phyloP scores from a whole-genome alignment of 2,888 invertebrate species.

The Pelosia muscerda region DNA sequence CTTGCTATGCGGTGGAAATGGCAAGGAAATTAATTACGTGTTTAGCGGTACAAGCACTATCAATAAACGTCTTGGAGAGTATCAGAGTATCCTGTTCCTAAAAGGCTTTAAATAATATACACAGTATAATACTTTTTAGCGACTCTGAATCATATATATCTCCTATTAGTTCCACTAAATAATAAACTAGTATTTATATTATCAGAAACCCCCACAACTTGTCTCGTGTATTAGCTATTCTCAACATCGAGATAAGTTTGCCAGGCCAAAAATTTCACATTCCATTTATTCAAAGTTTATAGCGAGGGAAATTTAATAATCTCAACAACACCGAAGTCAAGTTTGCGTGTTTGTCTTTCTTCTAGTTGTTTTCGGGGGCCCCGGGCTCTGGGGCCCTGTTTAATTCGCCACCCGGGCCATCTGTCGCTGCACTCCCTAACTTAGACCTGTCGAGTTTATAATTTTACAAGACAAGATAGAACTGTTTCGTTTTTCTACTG shows the following conservation, averaged over 20 bases:
- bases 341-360: constrained; percentile 72
- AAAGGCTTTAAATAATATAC: too few relatives aligned
- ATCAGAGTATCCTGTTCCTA: too few relatives aligned
- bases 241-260: constrained; percentile 46
- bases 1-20: too few relatives aligned
- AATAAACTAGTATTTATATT: neutral
- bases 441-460: constrained; percentile 69
- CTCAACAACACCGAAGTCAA: constrained; percentile 66
- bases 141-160: too few relatives aligned
- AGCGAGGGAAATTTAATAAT: constrained; percentile 69
- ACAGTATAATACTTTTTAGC: neutral
- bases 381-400: constrained; percentile 37
- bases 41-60: too few relatives aligned
- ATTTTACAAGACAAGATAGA: constrained; percentile 58
- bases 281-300: constrained; percentile 68
- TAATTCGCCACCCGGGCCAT: constrained; percentile 66
- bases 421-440: constrained; percentile 67
- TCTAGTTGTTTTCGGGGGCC: constrained; percentile 54
- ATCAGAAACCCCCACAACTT: constrained; percentile 4
- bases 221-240: constrained; percentile 47
- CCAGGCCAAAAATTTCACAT: constrained; percentile 60
- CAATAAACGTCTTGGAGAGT: too few relatives aligned
- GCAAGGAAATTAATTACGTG: too few relatives aligned
- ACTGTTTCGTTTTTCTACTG: constrained; percentile 43
- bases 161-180: neutral